Percentiles rank a stretch among this genome's conserved stretches.
Conservation (phyloP, 2,113 vertebrate genomes). For the Syrmaticus mikado region DNA sequence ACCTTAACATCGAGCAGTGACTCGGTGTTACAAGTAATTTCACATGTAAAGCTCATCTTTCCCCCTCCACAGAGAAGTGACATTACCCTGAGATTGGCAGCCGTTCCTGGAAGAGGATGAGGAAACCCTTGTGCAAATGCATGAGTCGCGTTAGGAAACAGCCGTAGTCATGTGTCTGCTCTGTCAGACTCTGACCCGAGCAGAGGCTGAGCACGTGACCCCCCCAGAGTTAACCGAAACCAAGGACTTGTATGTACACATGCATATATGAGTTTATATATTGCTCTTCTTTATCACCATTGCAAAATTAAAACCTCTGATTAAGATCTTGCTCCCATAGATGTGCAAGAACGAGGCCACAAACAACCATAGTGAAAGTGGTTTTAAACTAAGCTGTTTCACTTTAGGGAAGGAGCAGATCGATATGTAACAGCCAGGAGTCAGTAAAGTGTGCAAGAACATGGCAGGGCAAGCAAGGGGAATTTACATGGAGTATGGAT, state of each 20-base stretch:
- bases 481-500: accelerated
- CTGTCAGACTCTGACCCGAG: conserved; percentile 48
- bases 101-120: not conserved
- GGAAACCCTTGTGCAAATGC: conserved; percentile 24
- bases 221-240: not conserved
- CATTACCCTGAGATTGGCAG: not conserved
- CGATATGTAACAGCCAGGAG: accelerated
- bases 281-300: not conserved
- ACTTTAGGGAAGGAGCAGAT: not conserved
- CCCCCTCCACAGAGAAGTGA: not conserved
- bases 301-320: not conserved
- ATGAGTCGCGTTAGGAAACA: not conserved
- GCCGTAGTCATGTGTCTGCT: not conserved
- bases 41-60: conserved; percentile 3
- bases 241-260: not conserved
- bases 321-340: not conserved
- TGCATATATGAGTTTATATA: not conserved
- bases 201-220: not conserved
- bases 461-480: not conserved
- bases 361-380: accelerated
- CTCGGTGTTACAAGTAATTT: not conserved
- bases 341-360: not conserved
- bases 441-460: not conserved
- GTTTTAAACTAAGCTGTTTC: not conserved
- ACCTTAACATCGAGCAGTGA: conserved; percentile 26